Conservation (phyloP, 2,888 invertebrate genomes). For the Piscicola geometra region DNA sequence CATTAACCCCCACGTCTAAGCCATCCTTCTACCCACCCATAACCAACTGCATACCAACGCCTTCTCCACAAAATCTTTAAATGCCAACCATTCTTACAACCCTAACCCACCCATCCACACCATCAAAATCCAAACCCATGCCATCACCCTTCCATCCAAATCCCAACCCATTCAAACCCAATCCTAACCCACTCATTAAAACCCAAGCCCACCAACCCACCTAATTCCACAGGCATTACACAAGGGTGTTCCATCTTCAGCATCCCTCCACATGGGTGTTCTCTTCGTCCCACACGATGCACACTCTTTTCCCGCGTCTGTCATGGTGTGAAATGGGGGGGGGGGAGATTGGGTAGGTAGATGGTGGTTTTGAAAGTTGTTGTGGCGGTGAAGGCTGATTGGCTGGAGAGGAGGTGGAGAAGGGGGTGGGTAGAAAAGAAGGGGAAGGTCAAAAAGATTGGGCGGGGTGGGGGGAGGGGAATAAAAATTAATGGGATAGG, state of each 20-base stretch:
- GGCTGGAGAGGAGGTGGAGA: no score
- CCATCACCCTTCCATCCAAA: background rate
- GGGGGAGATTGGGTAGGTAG: background rate
- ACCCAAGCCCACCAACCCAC: constrained; percentile 41
- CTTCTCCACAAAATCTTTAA: no score
- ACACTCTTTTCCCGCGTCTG: constrained; percentile 48
- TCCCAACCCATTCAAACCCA: background rate
- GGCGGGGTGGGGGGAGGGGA: no score
- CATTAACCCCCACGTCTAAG: no score
- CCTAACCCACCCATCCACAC: no score
- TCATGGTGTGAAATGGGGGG: background rate
- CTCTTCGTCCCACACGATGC: constrained; percentile 53
- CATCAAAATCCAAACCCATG: background rate
- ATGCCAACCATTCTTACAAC: no score
- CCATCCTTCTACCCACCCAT: no score
- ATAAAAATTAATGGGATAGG: no score
- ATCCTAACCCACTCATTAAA: background rate
- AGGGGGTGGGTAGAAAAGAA: no score
- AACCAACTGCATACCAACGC: no score
- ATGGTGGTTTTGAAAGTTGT: background rate
- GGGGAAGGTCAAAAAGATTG: no score
- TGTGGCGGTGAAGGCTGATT: no score
- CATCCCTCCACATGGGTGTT: constrained; percentile 55
- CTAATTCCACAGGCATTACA: constrained; percentile 56
- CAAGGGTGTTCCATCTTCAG: constrained; percentile 55